Base-by-base conservation (phyloP, 1,140 invertebrate genomes). In the Pogonomyrmex barbatus region DNA sequence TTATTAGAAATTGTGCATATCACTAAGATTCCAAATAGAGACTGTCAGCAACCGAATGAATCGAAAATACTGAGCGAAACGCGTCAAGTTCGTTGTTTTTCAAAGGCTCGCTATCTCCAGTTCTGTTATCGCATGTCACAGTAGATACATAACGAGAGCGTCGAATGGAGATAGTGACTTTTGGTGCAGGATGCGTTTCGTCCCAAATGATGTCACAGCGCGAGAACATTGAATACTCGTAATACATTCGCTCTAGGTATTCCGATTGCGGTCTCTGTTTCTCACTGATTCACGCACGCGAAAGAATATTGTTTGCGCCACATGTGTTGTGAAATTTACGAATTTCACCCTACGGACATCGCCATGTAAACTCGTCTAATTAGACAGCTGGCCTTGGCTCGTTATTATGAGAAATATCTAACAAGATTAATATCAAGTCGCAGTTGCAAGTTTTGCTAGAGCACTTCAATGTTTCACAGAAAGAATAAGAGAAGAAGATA, bases 401-500 rank as follows among this genome's bases (percentile, higher is more conserved):
- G 10, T 73, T 73, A 36, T 71, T 50, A 33, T 36, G 4, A 73
- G 30, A 73, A 81, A 39, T 71, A 36, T 73, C 17, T 71, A 47
- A 73, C 30, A 58, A 71, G 6, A 82, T 82, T 58, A 82, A 81
- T 81, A 68, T 68, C 36, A 54, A 82, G 52, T 60, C 30, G 67
- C 42, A n/a, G 54, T 81, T 68, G 5, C 24, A 68, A 81, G 50
- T 47, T 58, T n/a, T 12, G 14, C 30, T 6, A 0, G 17, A 36
- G 42, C 65, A 65, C 45, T 68, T 68, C 17, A 9, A 82, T 30
- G 50, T 14, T 52, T 36, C 14, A 5, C 14, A 30, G 12, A 12
- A 50, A 5, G 45, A 33, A 5, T 8, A 14, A 1, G 8, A 33
- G 24, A 10, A 14, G 9, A 14, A 54, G n/a, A 33, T 30, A 14